Base-by-base conservation (phyloP, 2,113 vertebrate species). In the Melanostigma gelatinosum region DNA sequence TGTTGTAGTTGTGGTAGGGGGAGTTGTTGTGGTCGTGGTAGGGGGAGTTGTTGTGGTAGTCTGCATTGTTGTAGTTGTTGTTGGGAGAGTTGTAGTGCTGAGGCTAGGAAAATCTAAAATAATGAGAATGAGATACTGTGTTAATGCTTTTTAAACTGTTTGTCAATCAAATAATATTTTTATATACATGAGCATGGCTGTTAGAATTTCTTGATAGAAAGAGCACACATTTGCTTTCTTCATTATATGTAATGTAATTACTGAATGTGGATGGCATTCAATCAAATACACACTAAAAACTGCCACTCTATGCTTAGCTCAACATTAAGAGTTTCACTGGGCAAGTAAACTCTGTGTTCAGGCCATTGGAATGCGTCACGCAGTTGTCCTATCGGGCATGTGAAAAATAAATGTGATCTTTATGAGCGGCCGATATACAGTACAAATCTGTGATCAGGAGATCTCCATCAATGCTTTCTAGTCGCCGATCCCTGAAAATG, bases 41-140 rank as follows among this genome's bases (percentile, higher is more conserved):
- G 1, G 20, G 10, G 24, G 0, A 32, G 27, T 61, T 48, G 54
- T 15, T 5, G 20, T 72, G 12, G 18, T 18, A 3, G 70, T 1
- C 3, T 18, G 6, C 0, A n/a, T 3, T 4, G 58, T 20, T 11
- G 60, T 18, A 0, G 8, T 63, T 16, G 24, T 48, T 0, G 42
- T 6, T 13, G 44, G 12, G 12, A 12, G 18, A 10, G 27, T 15
- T 48, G 44, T 54, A 15, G 20, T 36, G 1, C 12, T 60, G 8
- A 9, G 11, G 4, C 2, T 6, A 34, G 57, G 57, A 24, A 36
- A 58, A 67, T 3, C 75, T 67, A 1, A 34, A 76, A 57, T 9
- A 44, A 16, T 6, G 0, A 54, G 3, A 42, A 6, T 27, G 24
- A 54, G 3, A 55, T 57, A 22, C 1, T 66, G 27, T 55, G 16